Base-by-base conservation (phyloP, 2,888 invertebrate species). In the Syrphus vitripennis region DNA sequence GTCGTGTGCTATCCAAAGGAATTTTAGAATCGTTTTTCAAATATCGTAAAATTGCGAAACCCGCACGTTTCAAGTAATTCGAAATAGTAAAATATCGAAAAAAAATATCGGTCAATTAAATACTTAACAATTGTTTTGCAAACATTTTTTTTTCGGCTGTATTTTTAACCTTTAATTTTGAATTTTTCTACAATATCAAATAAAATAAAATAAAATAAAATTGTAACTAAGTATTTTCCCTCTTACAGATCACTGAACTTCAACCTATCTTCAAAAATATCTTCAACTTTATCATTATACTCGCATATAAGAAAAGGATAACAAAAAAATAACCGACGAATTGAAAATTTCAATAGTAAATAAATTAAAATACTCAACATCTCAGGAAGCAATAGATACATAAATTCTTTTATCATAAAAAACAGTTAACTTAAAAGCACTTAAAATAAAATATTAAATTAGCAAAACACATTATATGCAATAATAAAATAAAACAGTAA, bases 351-450 rank as follows among this genome's bases (percentile, higher is more conserved):
- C n/a, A 31, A 31, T 53, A 53, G 24, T 70, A 59, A 48, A 16
- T 26, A 48, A 24, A 10, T 16, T 37, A 34, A 42, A 76, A 34
- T 57, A 57, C 21, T 31, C 21, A 29, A 61, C 48, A 79, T 42
- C 79, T 83, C 79, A 83, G 83, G 78, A 79, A 83, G 45, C 24
- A 45, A 65, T 45, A 65, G 7, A 19, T 29, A 57, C 31, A 57
- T 37, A 83, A 24, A 53, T 78, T 65, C 37, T 42, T n/a, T 40
- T 53, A 74, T 45, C 50, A 77, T 45, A 40, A 19, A 29, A 57
- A 9, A 26, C 14, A 50, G 45, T 53, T 40, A 77, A 65, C 57
- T 63, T 37, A 6, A 55, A 75, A 65, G 77, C 72, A 72, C 77
- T 59, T 45, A 59, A 65, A 37, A n/a, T n/a, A n/a, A n/a, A 67